Percentiles rank a stretch among this genome's conserved stretches.
phyloP scores from a whole-genome alignment of 2,113 vertebrate species.

The Spilogale gracilis region DNA sequence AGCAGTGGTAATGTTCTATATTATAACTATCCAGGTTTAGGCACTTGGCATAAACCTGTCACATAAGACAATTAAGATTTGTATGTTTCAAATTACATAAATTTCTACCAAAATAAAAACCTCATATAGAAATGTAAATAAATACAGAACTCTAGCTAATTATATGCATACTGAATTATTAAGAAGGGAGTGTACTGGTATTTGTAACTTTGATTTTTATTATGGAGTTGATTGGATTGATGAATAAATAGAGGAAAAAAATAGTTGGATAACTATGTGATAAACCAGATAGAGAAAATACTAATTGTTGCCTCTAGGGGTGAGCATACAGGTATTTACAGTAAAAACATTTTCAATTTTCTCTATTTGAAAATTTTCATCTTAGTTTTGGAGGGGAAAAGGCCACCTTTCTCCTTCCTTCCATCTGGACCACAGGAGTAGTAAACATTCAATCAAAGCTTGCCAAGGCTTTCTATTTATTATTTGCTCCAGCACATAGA shows the following conservation, averaged over 20 bases:
- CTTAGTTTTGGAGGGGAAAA: not conserved
- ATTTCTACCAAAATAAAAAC: not conserved
- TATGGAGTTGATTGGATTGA: not conserved
- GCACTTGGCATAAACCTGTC: not conserved
- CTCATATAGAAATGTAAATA: not conserved
- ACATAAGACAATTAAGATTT: not conserved
- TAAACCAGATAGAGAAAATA: not conserved
- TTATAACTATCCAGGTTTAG: not conserved
- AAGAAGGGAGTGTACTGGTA: not conserved
- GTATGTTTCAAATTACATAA: not conserved
- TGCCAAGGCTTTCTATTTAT: not conserved
- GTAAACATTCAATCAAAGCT: not conserved
- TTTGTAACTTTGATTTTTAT: constrained; percentile 39
- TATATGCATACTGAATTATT: not conserved
- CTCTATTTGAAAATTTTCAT: not conserved
- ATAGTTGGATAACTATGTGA: not conserved
- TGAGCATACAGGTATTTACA: not conserved
- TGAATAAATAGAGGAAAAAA: not conserved
- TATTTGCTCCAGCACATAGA: not conserved
- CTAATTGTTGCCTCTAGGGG: not conserved
- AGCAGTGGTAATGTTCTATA: not conserved
- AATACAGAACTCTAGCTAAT: not conserved
- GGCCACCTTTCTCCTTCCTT: not conserved
- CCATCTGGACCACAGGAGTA: not conserved
- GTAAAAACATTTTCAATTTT: not conserved